Evolutionary conservation across 2,888 invertebrate species (phyloP), one percentile per base, ranked within the genome.

Genomic region (Strigamia maritima): DNA sequence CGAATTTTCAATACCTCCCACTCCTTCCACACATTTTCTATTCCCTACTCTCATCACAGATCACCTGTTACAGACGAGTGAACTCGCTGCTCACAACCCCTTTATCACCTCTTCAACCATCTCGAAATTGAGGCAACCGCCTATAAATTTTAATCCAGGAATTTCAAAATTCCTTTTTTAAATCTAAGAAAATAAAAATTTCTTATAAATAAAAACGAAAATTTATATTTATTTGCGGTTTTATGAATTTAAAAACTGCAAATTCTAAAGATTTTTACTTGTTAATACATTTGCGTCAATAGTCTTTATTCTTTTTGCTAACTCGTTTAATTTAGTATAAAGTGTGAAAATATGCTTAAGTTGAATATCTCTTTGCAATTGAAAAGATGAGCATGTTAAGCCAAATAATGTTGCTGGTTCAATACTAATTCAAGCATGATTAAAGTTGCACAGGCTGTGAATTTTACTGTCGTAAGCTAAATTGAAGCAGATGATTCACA

Each of bases 71-170:
- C 70, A 70, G 70, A 28, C 70, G 70, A 70, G 70, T 70, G 70
- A 70, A 70, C 70, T 70, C 24, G 49, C 70, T 70, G 70, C 70
- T 70, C 70, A 70, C 70, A 26, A 70, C 70, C 70, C 28, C 70
- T 70, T 70, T 70, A 70, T 70, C 70, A 70, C 70, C 70, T 70
- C 70, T 70, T 70, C 70, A 70, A 70, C 70, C 70, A 70, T 70
- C 70, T 24, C 28, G 70, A 70, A 26, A 70, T 70, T 70, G 70
- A 70, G 70, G 70, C 70, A 70, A 70, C 70, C 70, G 70, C 70
- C 12, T 70, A 70, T 70, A 70, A 70, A 70, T 70, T 70, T 28
- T 70, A 70, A 70, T 70, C 54, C 54, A 3, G 19, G 19, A 54
- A 54, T 54, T 19, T n/a, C 1, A 8, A n/a, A 54, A 54, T 54